phyloP scores from a whole-genome alignment of 2,888 invertebrate species.

The Thereva unica region DNA sequence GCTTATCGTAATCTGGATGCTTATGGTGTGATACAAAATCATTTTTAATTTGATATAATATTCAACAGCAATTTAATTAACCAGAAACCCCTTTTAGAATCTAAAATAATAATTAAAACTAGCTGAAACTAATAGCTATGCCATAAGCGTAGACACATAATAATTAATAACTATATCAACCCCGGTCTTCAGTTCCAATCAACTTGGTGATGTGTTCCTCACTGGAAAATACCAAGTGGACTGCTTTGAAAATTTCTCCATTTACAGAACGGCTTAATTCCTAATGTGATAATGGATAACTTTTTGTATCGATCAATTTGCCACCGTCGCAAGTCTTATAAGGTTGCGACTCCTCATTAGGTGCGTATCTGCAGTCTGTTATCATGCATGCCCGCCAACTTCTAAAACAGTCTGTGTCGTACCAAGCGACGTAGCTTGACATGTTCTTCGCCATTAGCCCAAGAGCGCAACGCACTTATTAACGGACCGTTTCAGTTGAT shows the following conservation, averaged over 20 bases:
- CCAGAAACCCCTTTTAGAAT: no score
- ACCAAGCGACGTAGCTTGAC: not conserved
- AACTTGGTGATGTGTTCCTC: no score
- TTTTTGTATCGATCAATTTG: slow-evolving; percentile 29
- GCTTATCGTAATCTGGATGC: no score
- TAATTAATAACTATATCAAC: no score
- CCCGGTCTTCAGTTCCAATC: no score
- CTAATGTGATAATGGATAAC: slow-evolving; percentile 32
- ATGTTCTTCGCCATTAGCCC: slow-evolving; percentile 12
- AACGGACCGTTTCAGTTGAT: slow-evolving; percentile 30
- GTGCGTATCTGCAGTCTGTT: slow-evolving; percentile 5
- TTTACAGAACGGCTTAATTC: slow-evolving; percentile 1
- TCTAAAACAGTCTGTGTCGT: not conserved
- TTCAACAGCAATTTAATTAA: no score
- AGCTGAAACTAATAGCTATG: no score
- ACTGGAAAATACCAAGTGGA: not conserved
- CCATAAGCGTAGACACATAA: no score
- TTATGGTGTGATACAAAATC: no score
- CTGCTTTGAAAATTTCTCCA: slow-evolving; percentile 27
- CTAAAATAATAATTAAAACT: no score
- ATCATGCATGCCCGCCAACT: slow-evolving; percentile 10
- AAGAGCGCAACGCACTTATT: slow-evolving; percentile 31
- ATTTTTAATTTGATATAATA: no score
- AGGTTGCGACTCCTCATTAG: slow-evolving; percentile 26
- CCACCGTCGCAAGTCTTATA: slow-evolving; percentile 25